phyloP scores from a whole-genome alignment of 1,140 invertebrate species.

The Bombus balteatus region DNA sequence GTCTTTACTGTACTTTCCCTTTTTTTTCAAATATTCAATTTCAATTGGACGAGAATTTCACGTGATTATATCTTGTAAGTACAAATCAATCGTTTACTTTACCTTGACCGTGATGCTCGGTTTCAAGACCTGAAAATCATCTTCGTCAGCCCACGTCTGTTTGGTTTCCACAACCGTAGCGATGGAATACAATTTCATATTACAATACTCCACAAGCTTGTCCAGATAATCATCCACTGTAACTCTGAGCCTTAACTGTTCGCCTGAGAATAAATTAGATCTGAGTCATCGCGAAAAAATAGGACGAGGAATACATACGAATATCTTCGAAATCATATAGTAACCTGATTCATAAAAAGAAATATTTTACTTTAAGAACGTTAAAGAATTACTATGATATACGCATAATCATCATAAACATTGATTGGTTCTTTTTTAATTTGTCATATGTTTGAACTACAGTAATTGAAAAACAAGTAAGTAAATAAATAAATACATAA shows the following conservation, averaged over 20 bases:
- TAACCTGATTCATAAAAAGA: too few relatives aligned
- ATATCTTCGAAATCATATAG: not conserved
- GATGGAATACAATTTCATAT: slow-evolving; percentile 88
- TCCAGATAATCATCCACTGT: slow-evolving; percentile 86
- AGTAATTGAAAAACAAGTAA: too few relatives aligned
- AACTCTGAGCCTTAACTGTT: slow-evolving; percentile 85
- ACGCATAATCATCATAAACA: too few relatives aligned
- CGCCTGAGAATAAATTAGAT: slow-evolving; percentile 79
- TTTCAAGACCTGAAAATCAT: slow-evolving; percentile 89
- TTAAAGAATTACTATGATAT: too few relatives aligned
- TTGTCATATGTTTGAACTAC: too few relatives aligned
- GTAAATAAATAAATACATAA: too few relatives aligned
- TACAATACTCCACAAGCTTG: slow-evolving; percentile 89
- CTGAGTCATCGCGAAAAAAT: not conserved
- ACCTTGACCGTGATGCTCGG: slow-evolving; percentile 87
- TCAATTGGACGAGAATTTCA: not conserved
- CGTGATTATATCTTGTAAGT: not conserved
- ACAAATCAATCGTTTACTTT: slow-evolving; percentile 5
- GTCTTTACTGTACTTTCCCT: too few relatives aligned
- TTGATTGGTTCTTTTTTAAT: too few relatives aligned
- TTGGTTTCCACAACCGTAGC: slow-evolving; percentile 88
- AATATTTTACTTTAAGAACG: too few relatives aligned
- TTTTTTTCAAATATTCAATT: not conserved
- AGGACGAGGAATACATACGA: not conserved
- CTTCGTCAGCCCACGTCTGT: slow-evolving; percentile 89